Evolutionary conservation across 2,113 vertebrate genomes (phyloP).

Genomic region (Grammomys dolichurus): DNA sequence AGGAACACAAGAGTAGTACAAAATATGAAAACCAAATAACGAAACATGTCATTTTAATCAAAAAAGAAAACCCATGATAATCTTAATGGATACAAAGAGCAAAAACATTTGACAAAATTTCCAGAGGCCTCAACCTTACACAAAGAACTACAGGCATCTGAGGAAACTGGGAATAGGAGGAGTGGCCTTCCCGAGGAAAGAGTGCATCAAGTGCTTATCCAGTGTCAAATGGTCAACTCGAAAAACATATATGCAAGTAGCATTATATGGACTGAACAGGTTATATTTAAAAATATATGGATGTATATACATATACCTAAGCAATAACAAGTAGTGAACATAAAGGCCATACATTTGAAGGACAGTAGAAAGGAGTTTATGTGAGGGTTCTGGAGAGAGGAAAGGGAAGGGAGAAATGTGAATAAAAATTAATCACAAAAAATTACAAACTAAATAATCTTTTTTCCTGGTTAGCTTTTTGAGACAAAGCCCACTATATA

Average conservation of each 20-base stretch:
- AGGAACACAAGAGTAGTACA: not conserved
- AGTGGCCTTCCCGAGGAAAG: not conserved
- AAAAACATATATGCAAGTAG: not conserved
- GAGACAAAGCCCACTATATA: not conserved
- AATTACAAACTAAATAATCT: not conserved
- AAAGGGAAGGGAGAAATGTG: not conserved
- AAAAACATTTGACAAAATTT: not conserved
- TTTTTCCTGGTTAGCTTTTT: not conserved
- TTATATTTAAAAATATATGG: not conserved
- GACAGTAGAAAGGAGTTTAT: not conserved
- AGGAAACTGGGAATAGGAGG: not conserved
- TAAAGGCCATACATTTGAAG: not conserved
- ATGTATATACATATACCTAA: not conserved
- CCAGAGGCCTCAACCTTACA: not conserved
- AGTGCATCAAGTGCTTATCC: not conserved
- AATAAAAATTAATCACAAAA: not conserved
- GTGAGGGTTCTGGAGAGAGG: not conserved
- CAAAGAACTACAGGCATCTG: not conserved
- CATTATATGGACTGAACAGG: not conserved
- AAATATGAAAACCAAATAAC: conserved; percentile 9
- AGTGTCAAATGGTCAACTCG: not conserved
- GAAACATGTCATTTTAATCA: not conserved
- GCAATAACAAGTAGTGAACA: not conserved
- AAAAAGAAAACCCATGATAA: conserved; percentile 12
- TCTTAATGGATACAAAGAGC: not conserved